These are phyloP conservation scores for Glossophaga mutica DNA, from an alignment of 2,797 vertebrate genomes.

Conservation along the genomic window DNA sequence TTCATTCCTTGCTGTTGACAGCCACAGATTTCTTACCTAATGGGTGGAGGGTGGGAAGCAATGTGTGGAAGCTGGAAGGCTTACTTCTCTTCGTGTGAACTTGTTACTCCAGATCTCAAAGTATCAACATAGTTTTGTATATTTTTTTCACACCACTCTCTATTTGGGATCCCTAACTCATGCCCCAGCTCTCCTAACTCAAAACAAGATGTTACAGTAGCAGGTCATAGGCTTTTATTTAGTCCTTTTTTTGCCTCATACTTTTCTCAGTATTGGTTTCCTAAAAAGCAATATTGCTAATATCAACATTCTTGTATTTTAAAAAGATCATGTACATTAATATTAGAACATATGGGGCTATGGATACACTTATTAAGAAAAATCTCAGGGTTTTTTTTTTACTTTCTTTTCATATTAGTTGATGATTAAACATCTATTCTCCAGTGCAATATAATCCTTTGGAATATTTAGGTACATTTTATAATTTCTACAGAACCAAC, in stretches of 20 bases:
- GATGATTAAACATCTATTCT: not conserved
- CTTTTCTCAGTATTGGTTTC: not conserved
- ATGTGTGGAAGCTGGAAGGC: not conserved
- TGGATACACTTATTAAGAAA: not conserved
- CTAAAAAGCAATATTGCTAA: not conserved
- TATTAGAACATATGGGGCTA: not conserved
- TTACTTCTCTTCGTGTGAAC: not conserved
- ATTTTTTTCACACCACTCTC: not conserved
- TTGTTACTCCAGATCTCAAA: not conserved
- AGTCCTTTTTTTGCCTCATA: not conserved
- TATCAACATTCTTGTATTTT: not conserved
- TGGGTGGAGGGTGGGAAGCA: rapidly evolving
- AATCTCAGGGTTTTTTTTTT: not conserved
- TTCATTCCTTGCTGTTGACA: not conserved
- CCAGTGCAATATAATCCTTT: not conserved
- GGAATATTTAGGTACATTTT: not conserved
- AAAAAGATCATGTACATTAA: not conserved
- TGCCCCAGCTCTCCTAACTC: not conserved
- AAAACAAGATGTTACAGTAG: not conserved
- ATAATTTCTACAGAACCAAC: not conserved
- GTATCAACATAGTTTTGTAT: not conserved
- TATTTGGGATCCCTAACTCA: not conserved
- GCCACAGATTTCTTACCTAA: not conserved
- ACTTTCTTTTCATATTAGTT: not conserved
- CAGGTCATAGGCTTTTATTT: not conserved